Percentiles rank a stretch among this genome's conserved stretches.
phyloP scores from a whole-genome alignment of 92 coral and sea anemone genomes.

The Parazoanthus swiftii region DNA sequence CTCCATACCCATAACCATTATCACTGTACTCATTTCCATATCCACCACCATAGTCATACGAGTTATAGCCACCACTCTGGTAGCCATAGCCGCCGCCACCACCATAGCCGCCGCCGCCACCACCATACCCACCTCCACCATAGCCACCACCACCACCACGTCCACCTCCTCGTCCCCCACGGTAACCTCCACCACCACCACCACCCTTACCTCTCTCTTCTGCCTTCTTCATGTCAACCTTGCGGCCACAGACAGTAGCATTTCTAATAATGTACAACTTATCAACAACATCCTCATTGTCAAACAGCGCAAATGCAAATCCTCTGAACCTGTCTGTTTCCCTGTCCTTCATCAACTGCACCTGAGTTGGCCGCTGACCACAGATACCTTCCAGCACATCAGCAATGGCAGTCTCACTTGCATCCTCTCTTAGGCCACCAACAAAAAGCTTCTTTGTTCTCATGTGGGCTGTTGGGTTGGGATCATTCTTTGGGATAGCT shows the following conservation, averaged over 20 bases:
- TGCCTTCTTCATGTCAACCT: conserved; percentile 94
- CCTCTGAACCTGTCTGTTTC: conserved; percentile 57
- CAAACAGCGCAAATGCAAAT: conserved; percentile 66
- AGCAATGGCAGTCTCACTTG: conserved; percentile 64
- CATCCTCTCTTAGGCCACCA: conserved; percentile 82
- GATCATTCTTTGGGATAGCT: conserved; percentile 92
- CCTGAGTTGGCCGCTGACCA: conserved; percentile 55
- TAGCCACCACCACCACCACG: conserved; percentile 59
- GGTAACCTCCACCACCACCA: conserved; percentile 57
- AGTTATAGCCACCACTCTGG: conserved; percentile 44
- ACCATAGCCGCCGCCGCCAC: conserved; percentile 44
- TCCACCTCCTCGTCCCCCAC: conserved; percentile 64
- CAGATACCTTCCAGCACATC: conserved; percentile 67
- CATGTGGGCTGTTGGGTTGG: conserved; percentile 70
- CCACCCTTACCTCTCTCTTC: conserved; percentile 67
- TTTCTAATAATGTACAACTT: conserved; percentile 81
- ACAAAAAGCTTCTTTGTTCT: conserved; percentile 92
- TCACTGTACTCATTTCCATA: not conserved
- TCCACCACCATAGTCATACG: conserved; percentile 14
- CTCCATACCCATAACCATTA: not conserved
- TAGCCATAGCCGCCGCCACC: conserved; percentile 39
- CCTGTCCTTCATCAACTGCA: conserved; percentile 61
- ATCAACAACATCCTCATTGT: conserved; percentile 88
- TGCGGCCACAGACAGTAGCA: conserved; percentile 52
- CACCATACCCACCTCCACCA: conserved; percentile 44